Percentiles rank a stretch among this genome's conserved stretches.
phyloP scores from a whole-genome alignment of 2,797 vertebrate genomes.

The Catharus ustulatus region DNA sequence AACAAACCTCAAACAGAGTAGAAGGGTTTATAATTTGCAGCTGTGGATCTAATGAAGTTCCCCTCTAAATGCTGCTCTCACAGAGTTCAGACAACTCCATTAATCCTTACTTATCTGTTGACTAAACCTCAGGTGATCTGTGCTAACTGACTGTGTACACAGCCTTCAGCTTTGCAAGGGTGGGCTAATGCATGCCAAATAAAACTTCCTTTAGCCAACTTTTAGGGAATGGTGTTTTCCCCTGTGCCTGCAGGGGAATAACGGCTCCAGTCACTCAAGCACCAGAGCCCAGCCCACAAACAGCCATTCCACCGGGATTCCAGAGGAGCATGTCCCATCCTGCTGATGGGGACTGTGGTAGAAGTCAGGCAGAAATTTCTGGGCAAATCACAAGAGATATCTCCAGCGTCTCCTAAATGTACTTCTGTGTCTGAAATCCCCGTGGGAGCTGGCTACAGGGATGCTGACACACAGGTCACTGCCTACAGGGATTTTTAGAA shows the following conservation, averaged over 20 bases:
- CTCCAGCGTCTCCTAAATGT: background rate
- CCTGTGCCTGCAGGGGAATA: background rate
- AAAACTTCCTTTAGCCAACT: background rate
- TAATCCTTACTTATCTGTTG: background rate
- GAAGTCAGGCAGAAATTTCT: background rate
- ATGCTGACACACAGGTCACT: background rate
- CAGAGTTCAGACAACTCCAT: background rate
- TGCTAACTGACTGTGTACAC: background rate
- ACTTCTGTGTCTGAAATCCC: background rate
- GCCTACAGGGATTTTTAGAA: background rate
- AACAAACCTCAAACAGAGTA: background rate
- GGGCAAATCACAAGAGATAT: background rate
- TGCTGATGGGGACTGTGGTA: background rate
- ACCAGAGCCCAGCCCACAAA: background rate
- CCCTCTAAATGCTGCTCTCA: background rate
- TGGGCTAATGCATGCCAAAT: background rate
- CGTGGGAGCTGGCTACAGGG: background rate
- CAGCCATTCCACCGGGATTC: background rate
- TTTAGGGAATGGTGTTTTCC: constrained; percentile 33
- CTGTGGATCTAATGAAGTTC: background rate
- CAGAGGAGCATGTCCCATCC: background rate
- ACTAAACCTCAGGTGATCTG: background rate
- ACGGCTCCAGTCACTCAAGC: background rate
- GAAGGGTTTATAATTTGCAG: background rate
- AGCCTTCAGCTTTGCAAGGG: constrained; percentile 31